Conservation (phyloP, 1,140 invertebrate species). For the Ericerus pela region DNA sequence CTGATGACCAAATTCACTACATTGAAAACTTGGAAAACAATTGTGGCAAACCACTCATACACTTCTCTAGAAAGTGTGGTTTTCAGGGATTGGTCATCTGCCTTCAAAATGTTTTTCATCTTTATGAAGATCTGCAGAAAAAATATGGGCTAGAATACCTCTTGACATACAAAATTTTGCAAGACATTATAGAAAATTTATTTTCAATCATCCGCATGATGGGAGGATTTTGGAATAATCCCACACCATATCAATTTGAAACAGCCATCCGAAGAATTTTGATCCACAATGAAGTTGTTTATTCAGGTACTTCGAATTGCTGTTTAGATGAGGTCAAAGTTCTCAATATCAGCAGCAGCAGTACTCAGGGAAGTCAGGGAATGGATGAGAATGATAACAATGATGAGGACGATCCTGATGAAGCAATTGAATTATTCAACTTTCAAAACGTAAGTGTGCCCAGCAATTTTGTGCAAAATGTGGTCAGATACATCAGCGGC, state of each 20-base stretch:
- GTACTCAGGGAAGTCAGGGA: not conserved
- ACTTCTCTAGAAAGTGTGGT: constrained; percentile 2
- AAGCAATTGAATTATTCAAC: too few species aligned
- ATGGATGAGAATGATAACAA: not conserved
- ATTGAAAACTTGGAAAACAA: not conserved
- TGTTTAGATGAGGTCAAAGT: not conserved
- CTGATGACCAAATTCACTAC: not conserved
- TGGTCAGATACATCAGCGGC: not conserved
- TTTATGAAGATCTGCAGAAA: not conserved
- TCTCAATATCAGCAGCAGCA: not conserved
- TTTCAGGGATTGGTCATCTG: constrained; percentile 7
- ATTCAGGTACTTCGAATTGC: constrained; percentile 8
- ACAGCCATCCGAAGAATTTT: constrained; percentile 10
- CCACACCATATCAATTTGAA: constrained; percentile 14
- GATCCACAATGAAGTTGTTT: constrained; percentile 7
- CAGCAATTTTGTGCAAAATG: not conserved
- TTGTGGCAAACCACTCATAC: not conserved
- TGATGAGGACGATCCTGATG: not conserved
- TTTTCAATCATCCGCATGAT: constrained; percentile 18
- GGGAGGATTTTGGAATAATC: constrained; percentile 20
- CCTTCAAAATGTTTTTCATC: not conserved
- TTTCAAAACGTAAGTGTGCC: not conserved
- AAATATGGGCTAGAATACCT: not conserved
- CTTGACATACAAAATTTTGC: constrained; percentile 20
- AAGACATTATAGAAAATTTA: constrained; percentile 21